phyloP scores from a whole-genome alignment of 2,888 invertebrate species.

The Pristionchus exspectatus region DNA sequence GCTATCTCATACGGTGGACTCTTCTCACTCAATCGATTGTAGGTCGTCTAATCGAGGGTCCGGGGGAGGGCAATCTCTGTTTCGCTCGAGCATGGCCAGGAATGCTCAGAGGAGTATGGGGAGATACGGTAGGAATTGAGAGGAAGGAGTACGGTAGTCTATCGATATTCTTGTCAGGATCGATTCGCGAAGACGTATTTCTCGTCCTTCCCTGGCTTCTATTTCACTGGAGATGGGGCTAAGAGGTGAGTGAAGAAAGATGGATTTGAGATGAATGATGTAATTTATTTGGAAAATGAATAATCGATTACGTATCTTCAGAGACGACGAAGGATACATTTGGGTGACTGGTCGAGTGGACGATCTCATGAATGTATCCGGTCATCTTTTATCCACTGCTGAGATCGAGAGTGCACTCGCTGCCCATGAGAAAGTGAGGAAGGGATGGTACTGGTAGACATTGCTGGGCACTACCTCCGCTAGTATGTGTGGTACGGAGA shows the following conservation, averaged over 20 bases:
- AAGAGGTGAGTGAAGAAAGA: conserved; percentile 62
- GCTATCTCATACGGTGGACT: neutral
- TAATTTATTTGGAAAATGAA: neutral
- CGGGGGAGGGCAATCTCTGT: conserved; percentile 80
- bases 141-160: neutral
- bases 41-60: conserved; percentile 68
- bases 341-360: conserved; percentile 85
- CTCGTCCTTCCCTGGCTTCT: conserved; percentile 95
- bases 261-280: neutral
- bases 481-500: too few relatives aligned
- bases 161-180: neutral
- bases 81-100: conserved; percentile 98
- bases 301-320: neutral
- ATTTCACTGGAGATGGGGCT: conserved; percentile 93
- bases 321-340: conserved; percentile 87
- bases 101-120: conserved; percentile 94
- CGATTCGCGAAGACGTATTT: conserved; percentile 93
- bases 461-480: too few relatives aligned
- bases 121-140: conserved; percentile 86
- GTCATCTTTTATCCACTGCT: conserved; percentile 96
- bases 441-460: too few relatives aligned
- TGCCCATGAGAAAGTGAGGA: conserved; percentile 79
- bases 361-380: conserved; percentile 98
- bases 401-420: conserved; percentile 85
- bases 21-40: neutral